A percentile compares a stretch with the other conserved stretches of the same genome.
Conservation (phyloP, 1,140 invertebrate genomes). For the Penaeus indicus region DNA sequence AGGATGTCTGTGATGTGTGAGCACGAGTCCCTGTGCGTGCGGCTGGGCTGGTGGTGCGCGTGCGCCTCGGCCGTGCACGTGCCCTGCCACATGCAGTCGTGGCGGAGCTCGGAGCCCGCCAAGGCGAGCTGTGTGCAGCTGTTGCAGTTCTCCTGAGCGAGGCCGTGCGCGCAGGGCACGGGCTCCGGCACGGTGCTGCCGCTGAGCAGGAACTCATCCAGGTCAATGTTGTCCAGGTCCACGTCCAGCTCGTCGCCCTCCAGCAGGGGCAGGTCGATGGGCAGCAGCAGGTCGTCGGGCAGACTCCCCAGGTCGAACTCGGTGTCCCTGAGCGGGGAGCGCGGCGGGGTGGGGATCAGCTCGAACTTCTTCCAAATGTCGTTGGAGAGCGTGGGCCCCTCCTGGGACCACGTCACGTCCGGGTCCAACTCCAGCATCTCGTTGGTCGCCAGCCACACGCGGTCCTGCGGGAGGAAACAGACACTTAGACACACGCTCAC, state of each 20-base stretch:
- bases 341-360: conserved; percentile 69
- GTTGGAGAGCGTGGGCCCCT: conserved; percentile 60
- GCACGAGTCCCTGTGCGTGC: conserved; percentile 47
- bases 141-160: conserved; percentile 23
- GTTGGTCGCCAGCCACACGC: not conserved
- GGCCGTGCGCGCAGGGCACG: conserved; percentile 15
- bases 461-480: not conserved
- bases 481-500: no score
- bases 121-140: conserved; percentile 46
- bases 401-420: conserved; percentile 47
- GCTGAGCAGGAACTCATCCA: not conserved
- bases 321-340: conserved; percentile 68
- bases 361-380: conserved; percentile 75
- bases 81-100: conserved; percentile 81
- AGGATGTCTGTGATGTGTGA: conserved; percentile 26
- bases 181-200: not conserved
- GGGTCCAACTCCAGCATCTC: conserved; percentile 21
- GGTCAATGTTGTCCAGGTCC: not conserved
- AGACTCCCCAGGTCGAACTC: conserved; percentile 26
- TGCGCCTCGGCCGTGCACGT: conserved; percentile 70
- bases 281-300: conserved; percentile 43
- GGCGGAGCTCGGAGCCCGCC: conserved; percentile 70
- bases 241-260: conserved; percentile 23
- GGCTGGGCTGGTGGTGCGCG: not conserved
- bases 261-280: conserved; percentile 40